phyloP scores from a whole-genome alignment of 2,797 vertebrate species.

The Leptoclinus maculatus region DNA sequence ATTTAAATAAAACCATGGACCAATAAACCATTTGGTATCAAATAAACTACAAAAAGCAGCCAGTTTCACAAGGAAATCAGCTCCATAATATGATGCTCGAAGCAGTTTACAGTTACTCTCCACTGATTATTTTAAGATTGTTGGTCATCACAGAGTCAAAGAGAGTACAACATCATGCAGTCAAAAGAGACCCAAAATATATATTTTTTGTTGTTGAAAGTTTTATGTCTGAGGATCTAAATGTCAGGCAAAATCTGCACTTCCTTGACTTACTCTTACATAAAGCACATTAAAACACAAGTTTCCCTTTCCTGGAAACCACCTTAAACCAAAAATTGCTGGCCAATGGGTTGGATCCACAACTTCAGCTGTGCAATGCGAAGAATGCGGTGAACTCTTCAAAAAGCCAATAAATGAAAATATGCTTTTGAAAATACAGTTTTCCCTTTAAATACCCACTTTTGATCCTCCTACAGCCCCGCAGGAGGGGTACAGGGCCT shows the following conservation, averaged over 20 bases:
- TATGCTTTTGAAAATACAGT: constrained; percentile 53
- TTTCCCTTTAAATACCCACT: constrained; percentile 56
- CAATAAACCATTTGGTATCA: neutral
- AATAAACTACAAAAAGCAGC: neutral
- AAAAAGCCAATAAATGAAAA: constrained; percentile 63
- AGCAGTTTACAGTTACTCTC: neutral
- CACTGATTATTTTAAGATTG: neutral
- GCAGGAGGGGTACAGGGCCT: constrained; percentile 31
- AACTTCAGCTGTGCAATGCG: constrained; percentile 45
- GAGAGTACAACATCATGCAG: neutral
- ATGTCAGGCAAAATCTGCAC: constrained; percentile 7
- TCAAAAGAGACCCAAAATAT: neutral
- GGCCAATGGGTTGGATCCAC: constrained; percentile 22
- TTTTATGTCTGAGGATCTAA: neutral
- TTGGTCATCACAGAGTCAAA: neutral
- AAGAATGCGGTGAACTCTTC: constrained; percentile 61
- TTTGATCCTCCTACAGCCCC: constrained; percentile 17
- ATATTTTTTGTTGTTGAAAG: neutral
- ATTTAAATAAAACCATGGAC: too few species aligned
- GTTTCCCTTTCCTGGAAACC: constrained; percentile 10
- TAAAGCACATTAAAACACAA: neutral
- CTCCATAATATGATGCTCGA: neutral
- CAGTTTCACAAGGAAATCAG: too few species aligned
- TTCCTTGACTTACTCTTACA: neutral
- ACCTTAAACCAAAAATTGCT: constrained; percentile 30